Evolutionary conservation across 2,888 invertebrate species (phyloP), one percentile per base, ranked within the genome.

Genomic region (Meiosimyza decipiens): DNA sequence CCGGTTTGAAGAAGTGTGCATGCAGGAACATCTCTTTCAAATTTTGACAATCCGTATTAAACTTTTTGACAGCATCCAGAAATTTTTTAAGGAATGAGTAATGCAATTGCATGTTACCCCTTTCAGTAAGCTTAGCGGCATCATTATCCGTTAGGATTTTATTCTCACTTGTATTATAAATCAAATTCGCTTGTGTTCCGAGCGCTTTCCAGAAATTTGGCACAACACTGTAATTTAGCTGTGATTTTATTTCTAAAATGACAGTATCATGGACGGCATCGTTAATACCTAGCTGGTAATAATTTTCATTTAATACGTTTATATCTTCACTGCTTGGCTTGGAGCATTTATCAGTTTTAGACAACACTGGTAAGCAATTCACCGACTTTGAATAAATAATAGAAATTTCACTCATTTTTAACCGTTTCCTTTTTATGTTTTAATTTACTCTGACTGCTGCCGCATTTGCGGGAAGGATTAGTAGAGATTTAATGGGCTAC

Each of bases 1-100:
- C 47, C 9, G 69, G 28, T 16, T 69, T 69, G n/a, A 69, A 47
- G 13, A 18, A 9, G 5, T 60, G 51, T 11, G 91, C 89, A 15
- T 92, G 90, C 81, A 91, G 88, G 12, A 94, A 87, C 33, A 92
- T 88, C 76, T 92, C 89, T 81, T 92, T 92, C 75, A 94, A 91
- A 33, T 73, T 73, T 1, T 79, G 75, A 73, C 81, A 86, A 55
- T 80, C 81, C 3, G 78, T 76, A 70, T 84, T 80, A 16, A 87
- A 75, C 66, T 83, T 82, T 50, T 81, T 79, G 1, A 87, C 81
- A 0, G 87, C 85, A 54, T 78, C 75, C 22, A 84, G 81, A 74
- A 84, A 87, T 75, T 80, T 82, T 57, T 78, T 76, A 73, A 82
- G 87, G 57, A 80, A 71, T n/a, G 33, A 16, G 15, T 57, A 12